Evolutionary conservation across 2,113 vertebrate genomes (phyloP), one percentile per base, ranked within the genome.

Genomic region (Actinemys pallida): DNA sequence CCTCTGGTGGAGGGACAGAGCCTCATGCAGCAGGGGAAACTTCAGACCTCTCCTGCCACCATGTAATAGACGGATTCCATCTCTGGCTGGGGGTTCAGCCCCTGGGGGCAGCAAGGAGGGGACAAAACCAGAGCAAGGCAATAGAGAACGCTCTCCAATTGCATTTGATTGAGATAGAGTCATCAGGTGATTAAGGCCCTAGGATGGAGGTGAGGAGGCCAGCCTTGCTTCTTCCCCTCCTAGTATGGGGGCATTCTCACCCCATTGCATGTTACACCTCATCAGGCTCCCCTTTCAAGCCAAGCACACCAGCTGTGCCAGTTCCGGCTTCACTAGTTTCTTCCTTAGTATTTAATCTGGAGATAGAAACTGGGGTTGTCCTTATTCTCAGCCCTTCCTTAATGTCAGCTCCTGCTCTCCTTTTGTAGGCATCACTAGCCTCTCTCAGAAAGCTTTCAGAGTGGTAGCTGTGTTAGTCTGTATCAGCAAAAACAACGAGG

Each of bases 1-100:
- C 56, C 69, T 65, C 84, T 20, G 0, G 0, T 47, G 31, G 39
- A 3, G 4, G 10, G 49, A n/a, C 84, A 0, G 6, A 85, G 52
- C 16, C 8, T 22, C 81, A 45, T 12, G 6, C 52, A 11, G 84
- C 5, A 22, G 83, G 53, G 4, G 6, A 57, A 86, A 8, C 10
- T 42, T 79, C 56, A 7, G 22, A 11, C 1, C 75, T 5, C 27
- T 0, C 2, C 6, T 20, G 52, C 76, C 49, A 83, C 80, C 25
- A 0, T 0, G 84, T 2, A 90, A 80, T 19, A 39, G n/a, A 22
- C 65, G 22, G n/a, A 39, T 8, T n/a, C n/a, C 65, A 5, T 39
- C 6, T 20, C 31, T 86, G 57, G 8, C 1, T 1, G 47, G 53
- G 56, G 29, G 78, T 88, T 24, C 39, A 78, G 24, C 25, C 39